A percentile compares a stretch with the other conserved stretches of the same genome.
phyloP scores from a whole-genome alignment of 2,888 invertebrate genomes.

The Acleris emargana region DNA sequence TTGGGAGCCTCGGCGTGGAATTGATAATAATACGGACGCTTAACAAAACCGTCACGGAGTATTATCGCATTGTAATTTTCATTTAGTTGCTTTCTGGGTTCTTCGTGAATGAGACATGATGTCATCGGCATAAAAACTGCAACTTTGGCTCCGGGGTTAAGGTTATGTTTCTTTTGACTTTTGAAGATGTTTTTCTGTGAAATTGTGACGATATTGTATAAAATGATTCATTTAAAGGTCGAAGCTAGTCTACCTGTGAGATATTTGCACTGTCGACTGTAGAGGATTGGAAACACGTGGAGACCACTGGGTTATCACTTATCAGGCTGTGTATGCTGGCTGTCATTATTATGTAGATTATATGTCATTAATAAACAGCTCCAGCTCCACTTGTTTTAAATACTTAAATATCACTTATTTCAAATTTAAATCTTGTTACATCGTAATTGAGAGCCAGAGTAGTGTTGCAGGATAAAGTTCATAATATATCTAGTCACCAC shows the following conservation, averaged over 20 bases:
- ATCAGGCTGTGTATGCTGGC: too few species aligned
- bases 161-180: constrained; percentile 25
- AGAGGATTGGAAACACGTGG: too few species aligned
- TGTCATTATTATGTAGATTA: too few species aligned
- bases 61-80: constrained; percentile 49
- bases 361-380: too few species aligned
- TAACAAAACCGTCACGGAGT: constrained; percentile 59
- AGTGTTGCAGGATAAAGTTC: too few species aligned
- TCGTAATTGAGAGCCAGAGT: too few species aligned
- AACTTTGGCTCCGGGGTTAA: constrained; percentile 40
- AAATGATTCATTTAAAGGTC: constrained; percentile 3
- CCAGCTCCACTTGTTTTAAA: too few species aligned
- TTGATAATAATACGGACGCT: constrained; percentile 61
- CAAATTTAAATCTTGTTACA: too few species aligned
- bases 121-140: constrained; percentile 46
- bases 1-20: constrained; percentile 55
- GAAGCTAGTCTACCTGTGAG: neutral
- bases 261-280: too few species aligned
- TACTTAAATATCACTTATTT: too few species aligned
- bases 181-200: constrained; percentile 14
- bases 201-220: constrained; percentile 2
- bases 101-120: constrained; percentile 50
- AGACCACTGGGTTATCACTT: too few species aligned
- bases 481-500: too few species aligned
- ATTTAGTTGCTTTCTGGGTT: constrained; percentile 48